Base-by-base conservation (phyloP, 2,888 invertebrate species). In the Sesamia inferens region DNA sequence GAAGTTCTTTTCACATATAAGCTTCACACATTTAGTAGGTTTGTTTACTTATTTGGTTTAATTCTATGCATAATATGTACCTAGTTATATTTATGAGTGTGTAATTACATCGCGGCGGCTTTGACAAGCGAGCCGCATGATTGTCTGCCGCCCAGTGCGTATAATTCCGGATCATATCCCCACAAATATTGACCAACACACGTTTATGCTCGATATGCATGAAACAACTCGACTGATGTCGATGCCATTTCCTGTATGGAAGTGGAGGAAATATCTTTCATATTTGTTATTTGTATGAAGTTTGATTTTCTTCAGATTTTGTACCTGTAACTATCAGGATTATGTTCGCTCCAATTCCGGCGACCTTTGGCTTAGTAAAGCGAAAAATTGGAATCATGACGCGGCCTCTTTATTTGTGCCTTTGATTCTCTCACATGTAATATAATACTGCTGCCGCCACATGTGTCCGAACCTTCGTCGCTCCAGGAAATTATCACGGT, bases 121-220 rank as follows among this genome's bases (percentile, higher is more conserved):
- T 85, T 85, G 85, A 86, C 74, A 82, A 76, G 87, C 67, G 82
- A 86, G 62, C 71, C 85, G 85, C 72, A 68, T 84, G 84, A 85
- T 85, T 82, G 83, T 80, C 57, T 70, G 74, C 66, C 74, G 85
- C 73, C 78, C 79, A 68, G 62, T 68, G 73, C 68, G 79, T 74
- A 79, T 82, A 79, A 79, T 86, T 84, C 71, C 85, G 76, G 78
- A 71, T 85, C 85, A 78, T 72, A 69, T 75, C 75, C 57, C 11
- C 59, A 59, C 72, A 75, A 81, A 81, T 74, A 84, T 81, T 51
- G 75, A 39, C 62, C 47, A 48, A 55, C 54, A 39, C 58, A 64
- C 69, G 66, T 70, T 79, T 72, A 44, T 62, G 61, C 10, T 57
- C 39, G 31, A 69, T 71, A 51, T 62, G 61, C 68, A 71, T 44